phyloP scores from a whole-genome alignment of 2,888 invertebrate genomes.

The Physocephala rufipes region DNA sequence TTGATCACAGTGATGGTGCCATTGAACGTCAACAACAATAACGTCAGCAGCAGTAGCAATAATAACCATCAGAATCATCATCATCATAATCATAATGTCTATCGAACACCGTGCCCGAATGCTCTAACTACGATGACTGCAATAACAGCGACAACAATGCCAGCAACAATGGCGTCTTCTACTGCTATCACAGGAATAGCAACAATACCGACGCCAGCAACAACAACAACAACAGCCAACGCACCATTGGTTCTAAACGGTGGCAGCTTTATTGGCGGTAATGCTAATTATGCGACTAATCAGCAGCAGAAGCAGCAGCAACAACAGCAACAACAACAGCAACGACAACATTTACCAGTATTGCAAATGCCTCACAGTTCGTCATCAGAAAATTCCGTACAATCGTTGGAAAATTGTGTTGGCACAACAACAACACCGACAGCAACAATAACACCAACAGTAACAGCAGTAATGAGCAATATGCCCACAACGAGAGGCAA shows the following conservation, averaged over 20 bases:
- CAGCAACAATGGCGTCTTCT: conserved; percentile 37
- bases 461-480: background rate
- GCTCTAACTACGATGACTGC: conserved; percentile 29
- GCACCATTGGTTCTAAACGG: conserved; percentile 41
- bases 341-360: conserved; percentile 15
- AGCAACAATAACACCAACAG: background rate
- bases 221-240: conserved; percentile 39
- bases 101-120: conserved; percentile 30
- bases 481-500: no score
- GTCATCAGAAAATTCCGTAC: conserved; percentile 65
- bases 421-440: conserved; percentile 7
- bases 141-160: conserved; percentile 23
- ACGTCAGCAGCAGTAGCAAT: conserved; percentile 46
- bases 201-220: conserved; percentile 38
- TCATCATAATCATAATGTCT: conserved; percentile 8
- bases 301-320: conserved; percentile 44
- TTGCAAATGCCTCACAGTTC: conserved; percentile 52
- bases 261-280: conserved; percentile 40
- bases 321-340: conserved; percentile 26
- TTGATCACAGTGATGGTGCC: conserved; percentile 66
- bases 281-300: conserved; percentile 46
- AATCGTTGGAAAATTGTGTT: conserved; percentile 55
- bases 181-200: conserved; percentile 34
- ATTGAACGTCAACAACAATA: conserved; percentile 62
- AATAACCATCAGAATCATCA: no score